Conservation (phyloP, 35 echinoderm and acorn worm species). For the Ophiothrix spiculata region DNA sequence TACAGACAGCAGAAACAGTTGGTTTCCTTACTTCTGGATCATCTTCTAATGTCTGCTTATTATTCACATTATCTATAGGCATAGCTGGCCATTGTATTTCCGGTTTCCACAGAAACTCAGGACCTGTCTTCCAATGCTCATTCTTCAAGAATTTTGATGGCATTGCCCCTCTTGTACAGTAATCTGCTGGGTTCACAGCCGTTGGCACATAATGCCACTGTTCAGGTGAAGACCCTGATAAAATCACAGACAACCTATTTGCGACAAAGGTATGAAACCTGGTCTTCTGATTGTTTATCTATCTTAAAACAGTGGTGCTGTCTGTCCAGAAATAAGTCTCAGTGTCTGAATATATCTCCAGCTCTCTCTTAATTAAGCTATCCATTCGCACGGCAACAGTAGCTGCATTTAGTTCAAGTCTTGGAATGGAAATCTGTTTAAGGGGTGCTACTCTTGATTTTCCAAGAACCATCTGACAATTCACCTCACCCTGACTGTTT, state of each 20-base stretch:
- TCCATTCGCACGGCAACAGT: constrained; percentile 36
- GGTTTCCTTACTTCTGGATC: too few species aligned
- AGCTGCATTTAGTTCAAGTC: constrained; percentile 44
- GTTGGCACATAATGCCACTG: constrained; percentile 56
- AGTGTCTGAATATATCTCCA: constrained; percentile 9
- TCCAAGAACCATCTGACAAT: constrained; percentile 22
- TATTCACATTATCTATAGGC: not conserved
- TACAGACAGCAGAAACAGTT: too few species aligned
- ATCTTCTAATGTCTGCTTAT: too few species aligned
- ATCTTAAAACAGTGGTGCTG: constrained; percentile 62
- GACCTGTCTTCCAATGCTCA: constrained; percentile 41
- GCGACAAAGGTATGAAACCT: constrained; percentile 70
- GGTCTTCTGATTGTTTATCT: constrained; percentile 46
- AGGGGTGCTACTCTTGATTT: constrained; percentile 28
- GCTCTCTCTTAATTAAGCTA: constrained; percentile 17
- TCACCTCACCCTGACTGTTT: constrained; percentile 4
- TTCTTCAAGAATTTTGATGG: constrained; percentile 10
- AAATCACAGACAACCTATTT: constrained; percentile 54
- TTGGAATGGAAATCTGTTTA: constrained; percentile 45
- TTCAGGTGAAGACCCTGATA: constrained; percentile 20
- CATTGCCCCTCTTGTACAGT: constrained; percentile 32
- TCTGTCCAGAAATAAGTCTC: constrained; percentile 35
- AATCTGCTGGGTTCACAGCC: constrained; percentile 40
- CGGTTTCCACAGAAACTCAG: constrained; percentile 27
- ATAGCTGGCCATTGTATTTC: constrained; percentile 16